Conservation (phyloP, 2,797 vertebrate genomes). For the Pangasius mekongensis region DNA sequence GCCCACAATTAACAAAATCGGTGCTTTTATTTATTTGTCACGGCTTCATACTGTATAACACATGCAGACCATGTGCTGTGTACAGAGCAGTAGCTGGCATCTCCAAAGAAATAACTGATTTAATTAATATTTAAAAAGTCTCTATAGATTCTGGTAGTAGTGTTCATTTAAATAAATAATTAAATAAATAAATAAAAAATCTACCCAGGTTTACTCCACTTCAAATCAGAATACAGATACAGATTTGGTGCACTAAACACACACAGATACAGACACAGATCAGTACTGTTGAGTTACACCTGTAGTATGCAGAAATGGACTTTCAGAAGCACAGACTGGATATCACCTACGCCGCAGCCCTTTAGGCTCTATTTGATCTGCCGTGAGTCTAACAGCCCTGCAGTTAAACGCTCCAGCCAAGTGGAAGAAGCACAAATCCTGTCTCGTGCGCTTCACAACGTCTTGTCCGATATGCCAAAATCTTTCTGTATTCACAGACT, state of each 20-base stretch:
- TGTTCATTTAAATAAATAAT: neutral
- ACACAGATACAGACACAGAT: neutral
- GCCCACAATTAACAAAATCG: neutral
- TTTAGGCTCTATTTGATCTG: slow-evolving; percentile 4
- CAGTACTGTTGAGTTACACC: neutral
- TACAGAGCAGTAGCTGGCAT: no score
- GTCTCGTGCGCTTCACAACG: neutral
- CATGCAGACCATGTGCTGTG: neutral
- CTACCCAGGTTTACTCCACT: neutral
- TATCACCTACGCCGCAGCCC: neutral
- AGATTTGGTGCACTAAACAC: neutral
- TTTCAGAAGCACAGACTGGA: neutral
- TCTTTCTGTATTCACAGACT: slow-evolving; percentile 4
- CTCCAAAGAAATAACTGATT: no score
- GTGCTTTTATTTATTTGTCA: neutral
- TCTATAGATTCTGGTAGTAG: neutral
- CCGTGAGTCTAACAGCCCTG: neutral
- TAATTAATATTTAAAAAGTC: neutral
- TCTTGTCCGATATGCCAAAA: neutral
- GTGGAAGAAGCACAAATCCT: neutral
- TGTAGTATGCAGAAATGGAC: neutral
- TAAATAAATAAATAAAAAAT: neutral
- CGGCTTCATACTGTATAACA: neutral
- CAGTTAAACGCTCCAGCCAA: slow-evolving; percentile 19
- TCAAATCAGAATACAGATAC: neutral